Conservation (phyloP, 2,888 invertebrate genomes). For the Fissipunctia ypsillon region DNA sequence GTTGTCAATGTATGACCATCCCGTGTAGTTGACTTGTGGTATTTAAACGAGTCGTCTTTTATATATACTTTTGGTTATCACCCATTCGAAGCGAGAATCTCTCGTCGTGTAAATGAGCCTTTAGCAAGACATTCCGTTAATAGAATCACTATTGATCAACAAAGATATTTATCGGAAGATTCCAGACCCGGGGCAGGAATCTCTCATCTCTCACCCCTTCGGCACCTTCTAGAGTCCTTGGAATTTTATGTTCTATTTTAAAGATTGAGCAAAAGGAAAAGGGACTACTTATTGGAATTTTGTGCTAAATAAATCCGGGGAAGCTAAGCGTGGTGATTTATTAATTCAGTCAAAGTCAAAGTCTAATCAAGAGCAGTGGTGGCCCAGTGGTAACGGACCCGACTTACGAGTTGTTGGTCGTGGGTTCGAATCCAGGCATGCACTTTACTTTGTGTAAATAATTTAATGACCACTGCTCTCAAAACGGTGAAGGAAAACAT, state of each 20-base stretch:
- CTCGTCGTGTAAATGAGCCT: background rate
- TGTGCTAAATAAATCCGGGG: background rate
- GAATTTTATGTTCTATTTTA: conserved; percentile 11
- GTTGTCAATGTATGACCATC: too few relatives aligned
- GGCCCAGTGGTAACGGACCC: too few relatives aligned
- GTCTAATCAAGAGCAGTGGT: too few relatives aligned
- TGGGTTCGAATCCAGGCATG: too few relatives aligned
- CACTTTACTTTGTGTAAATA: too few relatives aligned
- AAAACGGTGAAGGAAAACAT: too few relatives aligned
- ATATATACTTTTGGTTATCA: too few relatives aligned
- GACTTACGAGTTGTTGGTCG: too few relatives aligned
- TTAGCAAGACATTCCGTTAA: conserved; percentile 1
- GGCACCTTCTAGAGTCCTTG: conserved; percentile 5
- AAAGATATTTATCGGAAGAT: conserved; percentile 49
- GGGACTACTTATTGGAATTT: background rate
- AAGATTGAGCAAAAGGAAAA: background rate
- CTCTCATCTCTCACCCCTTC: conserved; percentile 18
- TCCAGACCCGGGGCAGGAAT: conserved; percentile 33
- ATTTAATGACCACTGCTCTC: too few relatives aligned
- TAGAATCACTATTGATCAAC: conserved; percentile 36
- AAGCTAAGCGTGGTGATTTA: background rate
- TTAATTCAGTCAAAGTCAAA: background rate
- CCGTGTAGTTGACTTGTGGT: too few relatives aligned
- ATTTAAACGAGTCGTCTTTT: too few relatives aligned
- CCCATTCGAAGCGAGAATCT: too few relatives aligned